These are phyloP conservation scores for Carettochelys insculpta DNA, from an alignment of 2,113 vertebrate genomes.

Conservation along the genomic window DNA sequence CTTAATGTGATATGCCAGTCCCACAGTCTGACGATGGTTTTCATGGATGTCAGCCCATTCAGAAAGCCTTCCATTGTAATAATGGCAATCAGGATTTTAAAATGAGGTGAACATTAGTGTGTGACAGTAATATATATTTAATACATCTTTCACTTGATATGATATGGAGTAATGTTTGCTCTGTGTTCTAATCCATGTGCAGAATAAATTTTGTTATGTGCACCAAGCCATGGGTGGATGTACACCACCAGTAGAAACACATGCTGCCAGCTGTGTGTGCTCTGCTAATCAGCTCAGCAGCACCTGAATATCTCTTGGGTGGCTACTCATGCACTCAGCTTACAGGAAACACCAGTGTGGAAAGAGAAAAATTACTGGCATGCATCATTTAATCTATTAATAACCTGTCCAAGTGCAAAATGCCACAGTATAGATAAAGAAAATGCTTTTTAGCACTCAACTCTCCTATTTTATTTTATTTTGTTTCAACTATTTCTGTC, in stretches of 20 bases:
- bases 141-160: background rate
- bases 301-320: no score
- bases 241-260: no score
- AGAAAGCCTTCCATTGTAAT: background rate
- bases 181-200: no score
- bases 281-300: no score
- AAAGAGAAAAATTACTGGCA: background rate
- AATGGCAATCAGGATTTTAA: background rate
- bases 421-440: background rate
- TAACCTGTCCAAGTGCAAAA: background rate
- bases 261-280: no score
- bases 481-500: background rate
- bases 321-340: no score
- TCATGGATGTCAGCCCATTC: background rate
- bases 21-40: background rate
- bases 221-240: no score
- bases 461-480: constrained; percentile 20
- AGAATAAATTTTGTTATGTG: no score
- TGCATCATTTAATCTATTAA: background rate
- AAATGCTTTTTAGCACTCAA: background rate
- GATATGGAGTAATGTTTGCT: no score
- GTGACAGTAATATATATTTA: background rate
- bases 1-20: background rate
- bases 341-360: no score
- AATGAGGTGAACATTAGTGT: background rate